These are phyloP conservation scores for Sitophilus oryzae DNA, from an alignment of 1,140 invertebrate species.

Conservation along the genomic window DNA sequence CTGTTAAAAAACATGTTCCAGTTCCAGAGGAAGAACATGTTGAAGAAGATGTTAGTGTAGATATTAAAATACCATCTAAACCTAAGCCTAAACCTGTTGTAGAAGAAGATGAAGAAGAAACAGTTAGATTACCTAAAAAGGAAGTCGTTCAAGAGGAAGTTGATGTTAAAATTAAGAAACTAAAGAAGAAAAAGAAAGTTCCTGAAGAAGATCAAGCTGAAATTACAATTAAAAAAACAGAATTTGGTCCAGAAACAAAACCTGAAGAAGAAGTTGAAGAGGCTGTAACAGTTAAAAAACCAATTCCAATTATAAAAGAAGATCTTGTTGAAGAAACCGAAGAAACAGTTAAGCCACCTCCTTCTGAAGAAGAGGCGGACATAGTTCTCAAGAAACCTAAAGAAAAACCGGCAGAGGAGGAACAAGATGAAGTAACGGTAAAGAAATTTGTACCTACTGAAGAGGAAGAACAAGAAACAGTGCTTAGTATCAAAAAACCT, in stretches of 20 bases:
- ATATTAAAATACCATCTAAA: constrained; percentile 4
- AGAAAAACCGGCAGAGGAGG: constrained; percentile 14
- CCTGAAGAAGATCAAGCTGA: constrained; percentile 1
- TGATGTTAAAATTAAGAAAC: constrained; percentile 10
- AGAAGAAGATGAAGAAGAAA: constrained; percentile 3
- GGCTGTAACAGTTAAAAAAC: constrained; percentile 19
- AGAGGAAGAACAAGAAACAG: constrained; percentile 34
- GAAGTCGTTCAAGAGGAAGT: constrained; percentile 31
- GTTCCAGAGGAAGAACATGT: constrained; percentile 21
- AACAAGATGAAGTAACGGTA: constrained; percentile 20
- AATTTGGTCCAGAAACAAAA: neutral
- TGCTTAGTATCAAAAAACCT: constrained; percentile 30
- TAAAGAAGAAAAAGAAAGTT: constrained; percentile 7
- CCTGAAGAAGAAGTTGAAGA: constrained; percentile 28
- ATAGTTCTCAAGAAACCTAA: constrained; percentile 32
- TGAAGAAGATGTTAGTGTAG: constrained; percentile 35
- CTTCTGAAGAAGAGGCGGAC: neutral
- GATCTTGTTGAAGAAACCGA: neutral
- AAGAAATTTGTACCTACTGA: constrained; percentile 20
- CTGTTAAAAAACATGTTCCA: constrained; percentile 29
- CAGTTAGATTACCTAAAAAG: constrained; percentile 28
- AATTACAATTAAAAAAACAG: neutral
- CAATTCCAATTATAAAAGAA: neutral
- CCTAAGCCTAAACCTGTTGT: no score
- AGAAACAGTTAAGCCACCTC: neutral